Percentiles rank a stretch among this genome's conserved stretches.
phyloP scores from a whole-genome alignment of 1,140 invertebrate species.

The Harpegnathos saltator region DNA sequence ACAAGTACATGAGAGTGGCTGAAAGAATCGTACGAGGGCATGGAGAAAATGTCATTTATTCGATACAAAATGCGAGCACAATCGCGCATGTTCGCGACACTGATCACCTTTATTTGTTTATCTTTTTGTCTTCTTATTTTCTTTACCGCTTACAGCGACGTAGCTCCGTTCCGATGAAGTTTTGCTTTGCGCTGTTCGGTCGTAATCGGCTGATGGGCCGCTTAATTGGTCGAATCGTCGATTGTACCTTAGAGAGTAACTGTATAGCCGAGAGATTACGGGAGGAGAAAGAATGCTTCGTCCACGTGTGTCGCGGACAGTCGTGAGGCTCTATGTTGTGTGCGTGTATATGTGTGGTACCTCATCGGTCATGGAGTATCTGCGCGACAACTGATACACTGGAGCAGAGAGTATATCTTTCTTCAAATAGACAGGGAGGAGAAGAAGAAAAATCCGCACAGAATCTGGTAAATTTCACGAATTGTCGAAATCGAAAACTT shows the following conservation, averaged over 20 bases:
- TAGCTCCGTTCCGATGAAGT: background rate
- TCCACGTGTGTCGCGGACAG: constrained; percentile 10
- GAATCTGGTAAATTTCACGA: constrained; percentile 4
- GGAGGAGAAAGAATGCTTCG: constrained; percentile 24
- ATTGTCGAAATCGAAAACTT: background rate
- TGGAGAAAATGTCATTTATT: constrained; percentile 67
- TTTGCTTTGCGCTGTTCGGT: constrained; percentile 18
- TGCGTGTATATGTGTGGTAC: constrained; percentile 15
- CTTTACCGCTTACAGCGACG: constrained; percentile 7
- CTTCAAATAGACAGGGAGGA: too few species aligned
- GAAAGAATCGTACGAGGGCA: background rate
- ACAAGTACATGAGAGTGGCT: too few species aligned
- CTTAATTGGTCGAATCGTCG: constrained; percentile 47
- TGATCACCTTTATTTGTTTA: constrained; percentile 7
- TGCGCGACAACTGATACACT: background rate
- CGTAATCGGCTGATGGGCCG: constrained; percentile 4
- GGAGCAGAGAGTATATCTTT: constrained; percentile 1
- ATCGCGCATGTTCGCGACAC: constrained; percentile 29
- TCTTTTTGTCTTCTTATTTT: too few species aligned
- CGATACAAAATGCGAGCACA: constrained; percentile 60
- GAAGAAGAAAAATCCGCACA: background rate
- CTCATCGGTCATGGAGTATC: background rate
- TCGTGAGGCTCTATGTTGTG: background rate
- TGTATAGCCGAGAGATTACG: constrained; percentile 23
- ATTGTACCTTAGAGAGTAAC: constrained; percentile 51